Evolutionary conservation across 2,797 vertebrate species (phyloP).

Genomic region (Gambelia wislizenii): DNA sequence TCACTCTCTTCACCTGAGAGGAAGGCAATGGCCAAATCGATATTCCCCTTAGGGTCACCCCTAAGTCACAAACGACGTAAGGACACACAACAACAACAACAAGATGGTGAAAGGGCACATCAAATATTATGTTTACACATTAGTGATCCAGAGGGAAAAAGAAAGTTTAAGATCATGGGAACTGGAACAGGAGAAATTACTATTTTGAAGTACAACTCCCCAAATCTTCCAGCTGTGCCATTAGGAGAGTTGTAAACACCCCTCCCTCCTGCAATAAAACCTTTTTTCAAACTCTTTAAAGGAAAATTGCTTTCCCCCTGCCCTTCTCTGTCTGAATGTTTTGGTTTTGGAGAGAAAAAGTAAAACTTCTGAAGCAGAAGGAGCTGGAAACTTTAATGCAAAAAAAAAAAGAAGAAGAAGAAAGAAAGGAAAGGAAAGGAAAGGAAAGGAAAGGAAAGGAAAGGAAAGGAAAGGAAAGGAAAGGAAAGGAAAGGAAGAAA

Average conservation of each 20-base stretch:
- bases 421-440: too few species aligned
- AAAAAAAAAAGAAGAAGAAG: constrained; percentile 53
- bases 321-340: background rate
- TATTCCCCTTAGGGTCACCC: too few species aligned
- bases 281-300: background rate
- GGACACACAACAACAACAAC: constrained; percentile 24
- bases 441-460: too few species aligned
- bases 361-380: constrained; percentile 43
- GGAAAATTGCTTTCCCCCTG: constrained; percentile 2
- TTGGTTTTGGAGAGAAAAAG: constrained; percentile 54
- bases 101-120: too few species aligned
- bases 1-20: too few species aligned
- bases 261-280: too few species aligned
- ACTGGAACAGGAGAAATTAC: background rate
- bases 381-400: constrained; percentile 47
- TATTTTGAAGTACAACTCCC: constrained; percentile 14
- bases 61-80: background rate
- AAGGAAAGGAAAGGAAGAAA: too few species aligned
- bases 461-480: too few species aligned
- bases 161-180: constrained; percentile 1
- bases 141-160: constrained; percentile 23
- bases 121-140: constrained; percentile 18
- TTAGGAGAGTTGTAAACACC: too few species aligned
- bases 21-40: too few species aligned
- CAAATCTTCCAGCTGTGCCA: too few species aligned